Percentiles rank a stretch among this genome's conserved stretches.
Evolutionary conservation across 2,113 vertebrate species (phyloP).

Genomic region (Trochalopteron elliotii): DNA sequence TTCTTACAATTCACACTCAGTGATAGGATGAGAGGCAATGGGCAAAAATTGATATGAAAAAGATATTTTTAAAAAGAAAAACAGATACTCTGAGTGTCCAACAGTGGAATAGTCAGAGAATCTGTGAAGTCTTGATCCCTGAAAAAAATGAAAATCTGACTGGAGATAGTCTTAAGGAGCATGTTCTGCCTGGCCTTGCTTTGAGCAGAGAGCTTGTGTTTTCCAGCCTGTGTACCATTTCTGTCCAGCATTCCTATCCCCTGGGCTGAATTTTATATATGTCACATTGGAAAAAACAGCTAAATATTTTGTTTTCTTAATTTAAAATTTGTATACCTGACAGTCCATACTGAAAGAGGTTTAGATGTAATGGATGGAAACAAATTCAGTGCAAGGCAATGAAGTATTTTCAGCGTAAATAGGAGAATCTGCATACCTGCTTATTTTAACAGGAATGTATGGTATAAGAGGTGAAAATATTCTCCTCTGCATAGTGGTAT

Average conservation of each 20-base stretch:
- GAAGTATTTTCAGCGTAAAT: background rate
- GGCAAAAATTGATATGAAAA: background rate
- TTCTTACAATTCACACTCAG: background rate
- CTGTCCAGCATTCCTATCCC: background rate
- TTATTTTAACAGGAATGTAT: background rate
- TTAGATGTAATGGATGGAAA: background rate
- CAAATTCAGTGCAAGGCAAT: background rate
- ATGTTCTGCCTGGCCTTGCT: fast-evolving
- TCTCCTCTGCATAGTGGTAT: background rate
- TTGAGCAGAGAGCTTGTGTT: background rate
- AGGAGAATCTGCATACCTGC: background rate
- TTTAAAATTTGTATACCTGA: background rate
- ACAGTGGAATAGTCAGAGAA: background rate
- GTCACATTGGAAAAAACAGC: background rate
- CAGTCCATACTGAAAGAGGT: background rate
- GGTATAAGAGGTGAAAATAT: background rate
- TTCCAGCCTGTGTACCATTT: background rate
- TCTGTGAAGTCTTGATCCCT: background rate
- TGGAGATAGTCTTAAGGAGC: background rate
- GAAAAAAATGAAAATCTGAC: background rate
- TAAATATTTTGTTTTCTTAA: background rate
- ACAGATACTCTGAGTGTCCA: background rate
- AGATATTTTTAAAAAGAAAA: background rate
- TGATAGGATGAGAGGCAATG: background rate
- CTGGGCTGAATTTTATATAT: background rate